These are phyloP conservation scores for Eubasilissa splendida DNA, from an alignment of 2,888 invertebrate genomes.

Conservation along the genomic window DNA sequence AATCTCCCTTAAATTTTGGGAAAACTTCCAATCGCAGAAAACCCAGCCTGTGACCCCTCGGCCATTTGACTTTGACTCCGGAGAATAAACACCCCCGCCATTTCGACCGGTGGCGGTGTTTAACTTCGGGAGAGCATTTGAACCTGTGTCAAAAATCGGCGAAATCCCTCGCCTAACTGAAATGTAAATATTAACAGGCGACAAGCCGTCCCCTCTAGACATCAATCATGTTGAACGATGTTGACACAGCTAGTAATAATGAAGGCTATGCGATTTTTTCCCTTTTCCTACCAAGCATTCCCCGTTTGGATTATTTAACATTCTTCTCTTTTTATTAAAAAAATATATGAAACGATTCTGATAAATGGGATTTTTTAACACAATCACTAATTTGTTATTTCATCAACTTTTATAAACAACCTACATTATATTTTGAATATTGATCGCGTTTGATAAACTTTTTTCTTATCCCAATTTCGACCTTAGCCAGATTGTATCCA, in stretches of 20 bases:
- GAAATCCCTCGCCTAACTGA: slow-evolving; percentile 31
- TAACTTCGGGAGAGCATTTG: slow-evolving; percentile 16
- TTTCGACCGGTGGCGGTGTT: not conserved
- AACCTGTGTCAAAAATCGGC: slow-evolving; percentile 26
- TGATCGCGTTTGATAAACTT: no score
- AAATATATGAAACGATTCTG: no score
- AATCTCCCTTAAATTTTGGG: no score
- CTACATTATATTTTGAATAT: no score
- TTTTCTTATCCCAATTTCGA: no score
- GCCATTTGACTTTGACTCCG: not conserved
- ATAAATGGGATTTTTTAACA: no score
- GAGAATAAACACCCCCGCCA: not conserved
- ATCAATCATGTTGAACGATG: slow-evolving; percentile 50
- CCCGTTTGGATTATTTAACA: not conserved
- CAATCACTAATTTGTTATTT: no score
- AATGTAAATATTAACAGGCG: slow-evolving; percentile 47
- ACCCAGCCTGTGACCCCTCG: no score
- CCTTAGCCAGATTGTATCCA: no score
- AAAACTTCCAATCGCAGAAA: not conserved
- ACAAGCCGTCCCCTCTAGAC: slow-evolving; percentile 19
- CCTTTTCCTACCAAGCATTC: not conserved
- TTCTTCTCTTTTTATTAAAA: not conserved
- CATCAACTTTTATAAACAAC: no score
- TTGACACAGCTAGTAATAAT: slow-evolving; percentile 51
- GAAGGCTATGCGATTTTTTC: slow-evolving; percentile 24